phyloP scores from a whole-genome alignment of 2,797 vertebrate genomes.

The Squalus acanthias region DNA sequence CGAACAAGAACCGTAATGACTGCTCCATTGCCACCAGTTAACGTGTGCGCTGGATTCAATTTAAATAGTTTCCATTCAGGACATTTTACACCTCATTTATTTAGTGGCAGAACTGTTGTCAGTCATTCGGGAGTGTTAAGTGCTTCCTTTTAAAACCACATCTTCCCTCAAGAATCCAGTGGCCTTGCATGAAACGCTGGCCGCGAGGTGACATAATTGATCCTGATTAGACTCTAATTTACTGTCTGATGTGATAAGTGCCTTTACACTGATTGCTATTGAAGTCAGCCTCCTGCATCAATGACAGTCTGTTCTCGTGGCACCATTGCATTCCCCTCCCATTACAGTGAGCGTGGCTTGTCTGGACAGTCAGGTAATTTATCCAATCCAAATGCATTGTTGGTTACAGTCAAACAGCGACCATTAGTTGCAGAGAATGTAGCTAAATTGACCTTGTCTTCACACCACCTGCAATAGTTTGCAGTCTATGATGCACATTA shows the following conservation, averaged over 20 bases:
- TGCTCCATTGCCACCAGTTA: not conserved
- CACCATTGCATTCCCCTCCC: not conserved
- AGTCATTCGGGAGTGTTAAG: not conserved
- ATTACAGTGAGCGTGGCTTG: too few species aligned
- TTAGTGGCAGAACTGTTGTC: not conserved
- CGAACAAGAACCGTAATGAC: not conserved
- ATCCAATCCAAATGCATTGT: too few species aligned
- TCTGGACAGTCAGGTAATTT: too few species aligned
- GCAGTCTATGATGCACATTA: not conserved
- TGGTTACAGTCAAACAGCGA: too few species aligned
- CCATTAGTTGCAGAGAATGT: not conserved
- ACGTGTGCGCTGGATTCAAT: not conserved
- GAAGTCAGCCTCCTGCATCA: not conserved
- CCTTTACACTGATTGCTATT: not conserved
- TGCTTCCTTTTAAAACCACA: not conserved
- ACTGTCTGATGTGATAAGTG: not conserved
- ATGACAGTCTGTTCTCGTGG: not conserved
- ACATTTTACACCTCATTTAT: not conserved
- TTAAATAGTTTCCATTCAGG: not conserved
- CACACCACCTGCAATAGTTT: not conserved
- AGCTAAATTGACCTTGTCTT: not conserved
- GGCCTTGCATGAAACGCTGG: not conserved
- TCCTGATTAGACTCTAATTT: not conserved
- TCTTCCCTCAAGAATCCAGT: not conserved
- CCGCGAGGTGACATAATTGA: not conserved